A percentile compares a stretch with the other conserved stretches of the same genome.
These are phyloP conservation scores for Dicyema japonicum DNA, from an alignment of 1,140 invertebrate genomes.

Conservation along the genomic window DNA sequence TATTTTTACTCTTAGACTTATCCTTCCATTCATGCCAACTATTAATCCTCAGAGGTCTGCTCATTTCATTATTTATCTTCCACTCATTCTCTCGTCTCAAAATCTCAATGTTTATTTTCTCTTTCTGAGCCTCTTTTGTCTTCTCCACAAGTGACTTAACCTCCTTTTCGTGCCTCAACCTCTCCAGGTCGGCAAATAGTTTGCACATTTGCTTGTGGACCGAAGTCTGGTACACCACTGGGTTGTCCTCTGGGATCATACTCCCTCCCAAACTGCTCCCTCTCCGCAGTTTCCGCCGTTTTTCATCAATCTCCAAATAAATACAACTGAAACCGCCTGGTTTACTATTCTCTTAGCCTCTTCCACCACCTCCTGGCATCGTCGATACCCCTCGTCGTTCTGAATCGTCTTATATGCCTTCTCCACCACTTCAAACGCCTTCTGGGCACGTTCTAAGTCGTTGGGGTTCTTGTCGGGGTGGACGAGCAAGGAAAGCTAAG, in stretches of 20 bases:
- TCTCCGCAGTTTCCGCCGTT: conserved; percentile 45
- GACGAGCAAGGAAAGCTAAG: conserved; percentile 60
- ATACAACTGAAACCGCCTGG: conserved; percentile 5
- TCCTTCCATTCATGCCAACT: no score
- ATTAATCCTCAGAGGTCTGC: no score
- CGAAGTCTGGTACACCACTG: conserved; percentile 48
- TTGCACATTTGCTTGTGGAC: conserved; percentile 91
- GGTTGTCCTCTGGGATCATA: conserved; percentile 82
- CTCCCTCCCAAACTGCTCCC: no score
- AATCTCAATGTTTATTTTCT: conserved; percentile 13
- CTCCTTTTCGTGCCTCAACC: conserved; percentile 34
- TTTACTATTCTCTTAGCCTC: conserved; percentile 35
- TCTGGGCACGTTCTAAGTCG: conserved; percentile 62
- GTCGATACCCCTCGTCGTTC: conserved; percentile 59
- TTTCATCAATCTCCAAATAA: conserved; percentile 40
- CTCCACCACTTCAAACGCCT: conserved; percentile 42
- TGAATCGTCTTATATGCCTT: conserved; percentile 78
- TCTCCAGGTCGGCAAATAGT: conserved; percentile 68
- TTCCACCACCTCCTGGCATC: conserved; percentile 76
- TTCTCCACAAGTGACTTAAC: no score
- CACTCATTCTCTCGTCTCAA: background rate
- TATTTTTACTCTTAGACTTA: no score
- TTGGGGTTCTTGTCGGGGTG: conserved; percentile 95
- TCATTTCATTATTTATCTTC: background rate
- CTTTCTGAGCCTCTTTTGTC: conserved; percentile 58